phyloP scores from a whole-genome alignment of 2,113 vertebrate genomes.

The Rhinoderma darwinii region DNA sequence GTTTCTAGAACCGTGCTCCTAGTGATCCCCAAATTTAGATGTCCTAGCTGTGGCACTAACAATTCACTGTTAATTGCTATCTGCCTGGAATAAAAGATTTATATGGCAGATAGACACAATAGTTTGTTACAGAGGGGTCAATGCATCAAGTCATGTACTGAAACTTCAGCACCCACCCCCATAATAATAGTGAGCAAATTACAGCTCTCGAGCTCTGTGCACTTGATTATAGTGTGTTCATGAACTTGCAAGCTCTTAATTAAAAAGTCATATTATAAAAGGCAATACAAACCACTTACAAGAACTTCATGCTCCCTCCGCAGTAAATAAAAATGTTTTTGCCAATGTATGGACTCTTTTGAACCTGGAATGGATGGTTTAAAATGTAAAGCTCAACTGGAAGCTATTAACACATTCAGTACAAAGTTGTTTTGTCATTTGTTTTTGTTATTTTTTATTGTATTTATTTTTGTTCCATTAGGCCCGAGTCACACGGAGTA shows the following conservation, averaged over 20 bases:
- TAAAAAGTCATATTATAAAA: slow-evolving; percentile 57
- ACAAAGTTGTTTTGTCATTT: too few species aligned
- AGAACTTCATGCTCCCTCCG: not conserved
- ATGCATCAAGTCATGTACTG: slow-evolving; percentile 54
- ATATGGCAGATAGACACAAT: slow-evolving; percentile 52
- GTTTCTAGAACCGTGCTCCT: slow-evolving; percentile 14
- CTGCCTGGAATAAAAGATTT: slow-evolving; percentile 46
- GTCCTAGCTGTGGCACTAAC: slow-evolving; percentile 47
- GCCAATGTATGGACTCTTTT: not conserved
- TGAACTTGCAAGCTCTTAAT: slow-evolving; percentile 55
- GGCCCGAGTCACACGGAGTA: too few species aligned
- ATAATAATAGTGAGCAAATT: slow-evolving; percentile 57
- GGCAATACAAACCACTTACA: slow-evolving; percentile 25
- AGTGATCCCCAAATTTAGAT: slow-evolving; percentile 49
- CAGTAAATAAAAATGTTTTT: slow-evolving; percentile 44
- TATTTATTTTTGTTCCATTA: too few species aligned
- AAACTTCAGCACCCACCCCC: slow-evolving; percentile 51
- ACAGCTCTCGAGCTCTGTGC: slow-evolving; percentile 42
- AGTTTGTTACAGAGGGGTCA: slow-evolving; percentile 56
- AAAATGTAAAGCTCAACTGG: too few species aligned
- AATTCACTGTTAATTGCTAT: slow-evolving; percentile 56
- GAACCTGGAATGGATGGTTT: not conserved
- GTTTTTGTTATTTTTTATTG: too few species aligned
- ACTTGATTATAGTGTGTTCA: slow-evolving; percentile 54
- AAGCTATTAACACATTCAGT: too few species aligned